phyloP scores from a whole-genome alignment of 2,888 invertebrate species.

The Lacanobia oleracea region DNA sequence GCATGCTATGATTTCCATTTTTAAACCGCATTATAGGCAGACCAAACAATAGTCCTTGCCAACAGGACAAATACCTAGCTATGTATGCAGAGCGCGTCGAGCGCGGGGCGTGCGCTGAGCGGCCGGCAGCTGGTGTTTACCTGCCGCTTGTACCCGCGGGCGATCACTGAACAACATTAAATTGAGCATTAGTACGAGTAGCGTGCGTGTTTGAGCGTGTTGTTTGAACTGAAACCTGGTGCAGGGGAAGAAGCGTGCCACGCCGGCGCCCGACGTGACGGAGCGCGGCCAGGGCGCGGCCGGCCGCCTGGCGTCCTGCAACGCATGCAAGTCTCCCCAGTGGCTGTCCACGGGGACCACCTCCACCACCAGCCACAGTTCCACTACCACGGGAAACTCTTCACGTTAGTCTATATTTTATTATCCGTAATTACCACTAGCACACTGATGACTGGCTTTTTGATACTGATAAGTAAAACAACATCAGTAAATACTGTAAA shows the following conservation, averaged over 20 bases:
- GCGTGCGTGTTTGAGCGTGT: slow-evolving; percentile 12
- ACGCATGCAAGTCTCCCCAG: slow-evolving; percentile 83
- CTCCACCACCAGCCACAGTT: slow-evolving; percentile 90
- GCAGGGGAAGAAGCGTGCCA: slow-evolving; percentile 85
- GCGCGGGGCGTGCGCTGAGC: slow-evolving; percentile 1
- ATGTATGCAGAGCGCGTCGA: slow-evolving; percentile 26
- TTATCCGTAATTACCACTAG: neutral
- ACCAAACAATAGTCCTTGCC: slow-evolving; percentile 26
- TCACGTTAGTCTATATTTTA: slow-evolving; percentile 86
- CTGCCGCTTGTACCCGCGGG: slow-evolving; percentile 15
- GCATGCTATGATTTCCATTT: slow-evolving; percentile 30
- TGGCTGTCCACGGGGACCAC: slow-evolving; percentile 88
- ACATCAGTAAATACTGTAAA: neutral
- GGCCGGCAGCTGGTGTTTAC: slow-evolving; percentile 37
- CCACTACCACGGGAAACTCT: slow-evolving; percentile 91
- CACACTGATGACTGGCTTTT: neutral
- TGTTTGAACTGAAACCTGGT: slow-evolving; percentile 16
- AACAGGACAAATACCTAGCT: slow-evolving; percentile 22
- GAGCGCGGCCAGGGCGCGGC: slow-evolving; percentile 78
- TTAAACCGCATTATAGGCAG: neutral
- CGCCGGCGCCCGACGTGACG: slow-evolving; percentile 92
- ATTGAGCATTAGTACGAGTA: slow-evolving; percentile 6
- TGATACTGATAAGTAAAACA: neutral
- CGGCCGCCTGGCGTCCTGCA: slow-evolving; percentile 74
- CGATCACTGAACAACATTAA: slow-evolving; percentile 29